Evolutionary conservation across 1,140 invertebrate genomes (phyloP), one percentile per base, ranked within the genome.

Genomic region (Latrodectus geometricus): DNA sequence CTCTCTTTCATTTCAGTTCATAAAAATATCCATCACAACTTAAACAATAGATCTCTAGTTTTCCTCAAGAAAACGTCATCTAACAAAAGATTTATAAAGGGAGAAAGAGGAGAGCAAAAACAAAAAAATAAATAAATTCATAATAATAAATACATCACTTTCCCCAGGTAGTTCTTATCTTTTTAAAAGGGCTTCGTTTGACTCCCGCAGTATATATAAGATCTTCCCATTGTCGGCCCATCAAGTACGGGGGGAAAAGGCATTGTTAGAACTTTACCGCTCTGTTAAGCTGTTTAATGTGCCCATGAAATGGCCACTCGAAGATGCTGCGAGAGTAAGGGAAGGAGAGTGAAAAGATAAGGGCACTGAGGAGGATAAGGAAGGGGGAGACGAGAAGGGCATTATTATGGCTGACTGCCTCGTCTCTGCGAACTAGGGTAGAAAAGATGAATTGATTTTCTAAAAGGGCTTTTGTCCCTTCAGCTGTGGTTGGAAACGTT

Each of bases 241-340:
- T 84, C 72, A 84, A 76, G 74, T 66, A 68, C 23, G 52, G 65
- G 49, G 82, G 65, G 17, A 61, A 17, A 61, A 61, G 49, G 82
- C 82, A 84, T 84, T 84, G 82, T 84, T 84, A 66, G 82, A 84
- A 56, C 72, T 52, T 84, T 84, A 61, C 82, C 82, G 82, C 82
- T 84, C 82, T 84, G 82, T 84, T 84, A 84, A 84, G 82, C 82
- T 68, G 82, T 84, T 84, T 84, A 84, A 84, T 84, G 82, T 84
- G 82, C 82, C 82, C 74, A 84, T 84, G 82, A 84, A 84, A 84
- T 76, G 82, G 72, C 82, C 82, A 84, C 82, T 84, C 73, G 61
- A 84, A 76, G 82, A 84, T 20, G 65, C 9, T 17, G 54, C 52
- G 23, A 49, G 77, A 12, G 82, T 12, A 20, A 54, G 54, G 21